Evolutionary conservation across 2,888 invertebrate species (phyloP), one percentile per base, ranked within the genome.

Genomic region (Orthosia cruda): DNA sequence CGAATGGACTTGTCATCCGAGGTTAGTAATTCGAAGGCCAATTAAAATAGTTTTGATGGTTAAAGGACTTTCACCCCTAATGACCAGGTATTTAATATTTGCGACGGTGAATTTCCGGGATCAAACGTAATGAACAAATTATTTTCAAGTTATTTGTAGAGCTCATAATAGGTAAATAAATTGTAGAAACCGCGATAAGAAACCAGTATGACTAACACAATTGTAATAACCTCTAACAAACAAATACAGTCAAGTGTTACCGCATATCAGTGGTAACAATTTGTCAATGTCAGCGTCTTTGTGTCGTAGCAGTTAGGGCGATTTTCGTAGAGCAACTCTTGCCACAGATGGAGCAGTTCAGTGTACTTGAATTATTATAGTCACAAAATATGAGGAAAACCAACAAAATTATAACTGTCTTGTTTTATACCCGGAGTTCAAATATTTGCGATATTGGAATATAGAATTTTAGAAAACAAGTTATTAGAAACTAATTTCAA

Each of bases 111-210:
- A 40, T 47, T 59, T 71, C 47, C 32, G 32, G n/a, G 9, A 52
- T 18, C 52, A 59, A 59, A n/a, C 0, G 13, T 23, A 52, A 49
- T 32, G 13, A 52, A 3, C 15, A 26, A 52, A 32, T 71, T 52
- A 70, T 78, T 78, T 47, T 26, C 26, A 40, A 40, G 40, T 9
- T 54, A 52, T 80, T 71, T 18, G 23, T 40, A n/a, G 16, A 72
- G 23, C n/a, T 59, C 54, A 47, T 72, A 59, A 47, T 71, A 74
- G 47, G 32, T 49, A 71, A 47, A 47, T 59, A 73, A 52, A 49
- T 72, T 20, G 15, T 49, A 20, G 23, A 20, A 80, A 73, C 74
- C 49, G 54, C 49, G 81, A 64, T 75, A 77, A 81, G 57, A 7
- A 49, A 59, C 52, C 18, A 26, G 47, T 45, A 23, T 73, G 52